Conservation (phyloP, 2,113 vertebrate genomes). For the Ciconia maguari region DNA sequence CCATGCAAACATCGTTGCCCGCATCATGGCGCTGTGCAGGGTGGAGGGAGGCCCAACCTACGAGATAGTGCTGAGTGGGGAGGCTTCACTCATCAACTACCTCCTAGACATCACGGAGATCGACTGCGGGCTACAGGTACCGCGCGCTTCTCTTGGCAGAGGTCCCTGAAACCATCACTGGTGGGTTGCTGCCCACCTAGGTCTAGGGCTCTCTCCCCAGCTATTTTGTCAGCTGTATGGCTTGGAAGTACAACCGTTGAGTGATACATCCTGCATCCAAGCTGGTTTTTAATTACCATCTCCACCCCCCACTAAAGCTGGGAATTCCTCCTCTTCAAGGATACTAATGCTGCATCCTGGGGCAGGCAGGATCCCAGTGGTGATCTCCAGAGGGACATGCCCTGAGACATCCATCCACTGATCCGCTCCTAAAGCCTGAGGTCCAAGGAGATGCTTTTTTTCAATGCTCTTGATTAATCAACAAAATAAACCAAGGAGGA, state of each 20-base stretch:
- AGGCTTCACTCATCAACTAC: slow-evolving; percentile 80
- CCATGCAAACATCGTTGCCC: slow-evolving; percentile 63
- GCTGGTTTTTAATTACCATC: neutral
- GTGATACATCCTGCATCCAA: neutral
- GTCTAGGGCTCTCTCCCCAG: neutral
- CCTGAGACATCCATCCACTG: neutral
- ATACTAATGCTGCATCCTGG: neutral
- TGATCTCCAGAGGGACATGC: neutral
- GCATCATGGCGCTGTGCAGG: slow-evolving; percentile 73
- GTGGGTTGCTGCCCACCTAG: fast-evolving
- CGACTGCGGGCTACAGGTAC: slow-evolving; percentile 83
- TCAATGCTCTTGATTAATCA: neutral
- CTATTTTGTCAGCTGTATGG: neutral
- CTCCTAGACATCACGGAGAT: slow-evolving; percentile 71
- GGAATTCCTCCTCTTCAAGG: neutral
- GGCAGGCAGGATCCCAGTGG: neutral
- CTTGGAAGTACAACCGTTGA: neutral
- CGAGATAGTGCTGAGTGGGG: slow-evolving; percentile 76
- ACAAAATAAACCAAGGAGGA: neutral
- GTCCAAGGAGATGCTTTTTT: neutral
- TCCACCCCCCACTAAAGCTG: neutral
- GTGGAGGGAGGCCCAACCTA: slow-evolving; percentile 87
- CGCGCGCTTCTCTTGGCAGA: fast-evolving
- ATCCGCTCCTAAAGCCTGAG: neutral
- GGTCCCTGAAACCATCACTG: neutral